Evolutionary conservation across 2,113 vertebrate species (phyloP).

Genomic region (Riparia riparia): DNA sequence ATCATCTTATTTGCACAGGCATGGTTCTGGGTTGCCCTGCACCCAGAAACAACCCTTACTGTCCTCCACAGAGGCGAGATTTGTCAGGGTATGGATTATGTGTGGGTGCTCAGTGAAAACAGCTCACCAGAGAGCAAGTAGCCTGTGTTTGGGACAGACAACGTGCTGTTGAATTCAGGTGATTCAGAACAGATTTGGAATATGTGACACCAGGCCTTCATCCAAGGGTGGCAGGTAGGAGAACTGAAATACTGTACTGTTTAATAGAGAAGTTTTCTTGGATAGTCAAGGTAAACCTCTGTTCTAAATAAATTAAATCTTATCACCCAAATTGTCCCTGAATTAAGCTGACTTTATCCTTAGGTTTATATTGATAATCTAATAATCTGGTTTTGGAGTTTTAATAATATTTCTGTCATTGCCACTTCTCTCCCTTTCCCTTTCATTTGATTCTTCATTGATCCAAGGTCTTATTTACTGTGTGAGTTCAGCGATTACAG

Average conservation of each 20-base stretch:
- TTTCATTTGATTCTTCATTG: not conserved
- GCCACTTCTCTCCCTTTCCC: not conserved
- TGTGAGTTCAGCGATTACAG: not conserved
- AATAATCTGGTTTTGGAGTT: not conserved
- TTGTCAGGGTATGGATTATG: not conserved
- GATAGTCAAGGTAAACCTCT: not conserved
- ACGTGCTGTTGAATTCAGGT: not conserved
- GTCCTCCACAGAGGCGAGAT: not conserved
- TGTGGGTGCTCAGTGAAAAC: not conserved
- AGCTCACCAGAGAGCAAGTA: not conserved
- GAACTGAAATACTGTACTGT: not conserved
- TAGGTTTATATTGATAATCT: not conserved
- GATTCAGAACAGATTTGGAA: not conserved
- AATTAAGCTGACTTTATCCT: not conserved
- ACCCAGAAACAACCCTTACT: not conserved
- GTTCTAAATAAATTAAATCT: not conserved
- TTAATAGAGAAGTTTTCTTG: not conserved
- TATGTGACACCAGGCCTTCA: not conserved
- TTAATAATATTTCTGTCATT: not conserved
- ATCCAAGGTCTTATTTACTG: not conserved
- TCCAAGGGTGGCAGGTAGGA: not conserved
- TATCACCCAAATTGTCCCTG: not conserved
- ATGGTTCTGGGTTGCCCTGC: not conserved
- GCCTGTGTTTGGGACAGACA: not conserved
- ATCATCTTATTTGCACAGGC: conserved; percentile 11